phyloP scores from a whole-genome alignment of 2,113 vertebrate species.

The Ia io region DNA sequence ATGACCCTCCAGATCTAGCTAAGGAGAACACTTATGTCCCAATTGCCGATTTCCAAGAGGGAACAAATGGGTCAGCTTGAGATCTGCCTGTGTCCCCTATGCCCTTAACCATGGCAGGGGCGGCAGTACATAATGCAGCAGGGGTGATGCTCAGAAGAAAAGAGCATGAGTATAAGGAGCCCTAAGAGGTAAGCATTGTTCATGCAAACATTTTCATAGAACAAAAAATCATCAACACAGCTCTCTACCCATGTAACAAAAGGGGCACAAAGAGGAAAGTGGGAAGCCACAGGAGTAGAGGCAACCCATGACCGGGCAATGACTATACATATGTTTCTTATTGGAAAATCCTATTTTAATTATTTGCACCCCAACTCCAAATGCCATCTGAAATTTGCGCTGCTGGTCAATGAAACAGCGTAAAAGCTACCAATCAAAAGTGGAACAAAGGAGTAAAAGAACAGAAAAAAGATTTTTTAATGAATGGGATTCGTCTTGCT shows the following conservation, averaged over 20 bases:
- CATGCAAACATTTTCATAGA: background rate
- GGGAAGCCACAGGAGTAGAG: background rate
- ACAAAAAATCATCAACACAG: background rate
- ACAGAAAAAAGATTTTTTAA: background rate
- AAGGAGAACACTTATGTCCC: background rate
- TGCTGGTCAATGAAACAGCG: background rate
- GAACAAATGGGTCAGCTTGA: background rate
- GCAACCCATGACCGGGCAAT: background rate
- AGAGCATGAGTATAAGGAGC: rapidly evolving
- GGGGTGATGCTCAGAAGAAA: background rate
- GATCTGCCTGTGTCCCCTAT: background rate
- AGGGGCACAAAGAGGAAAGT: background rate
- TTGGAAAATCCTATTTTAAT: background rate
- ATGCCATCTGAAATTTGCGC: background rate
- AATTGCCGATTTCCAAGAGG: background rate
- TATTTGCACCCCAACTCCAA: background rate
- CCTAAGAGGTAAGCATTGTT: background rate
- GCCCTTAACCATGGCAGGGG: no score
- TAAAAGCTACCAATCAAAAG: background rate
- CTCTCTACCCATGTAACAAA: background rate
- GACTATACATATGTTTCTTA: background rate
- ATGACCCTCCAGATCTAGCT: background rate
- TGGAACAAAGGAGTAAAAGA: background rate
- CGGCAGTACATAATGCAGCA: no score
- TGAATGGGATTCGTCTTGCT: background rate